Percentiles rank a stretch among this genome's conserved stretches.
phyloP scores from a whole-genome alignment of 2,888 invertebrate genomes.

The Sialis lutaria region DNA sequence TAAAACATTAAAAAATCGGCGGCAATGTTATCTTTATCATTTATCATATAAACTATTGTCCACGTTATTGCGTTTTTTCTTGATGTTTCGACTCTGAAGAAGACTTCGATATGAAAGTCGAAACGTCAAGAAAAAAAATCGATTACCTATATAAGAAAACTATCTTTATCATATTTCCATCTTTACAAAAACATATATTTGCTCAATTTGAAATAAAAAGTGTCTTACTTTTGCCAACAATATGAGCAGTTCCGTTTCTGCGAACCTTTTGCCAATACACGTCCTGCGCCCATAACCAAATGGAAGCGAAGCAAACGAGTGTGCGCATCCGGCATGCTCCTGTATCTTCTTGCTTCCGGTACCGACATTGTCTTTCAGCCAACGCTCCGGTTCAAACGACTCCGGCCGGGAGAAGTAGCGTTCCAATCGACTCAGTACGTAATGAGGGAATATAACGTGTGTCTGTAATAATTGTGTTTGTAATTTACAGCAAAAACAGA shows the following conservation, averaged over 20 bases:
- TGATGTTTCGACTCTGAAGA: too few relatives aligned
- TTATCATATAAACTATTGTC: too few relatives aligned
- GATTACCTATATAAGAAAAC: too few relatives aligned
- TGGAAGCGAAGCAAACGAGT: conserved; percentile 57
- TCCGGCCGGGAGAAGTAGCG: conserved; percentile 55
- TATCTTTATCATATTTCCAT: too few relatives aligned
- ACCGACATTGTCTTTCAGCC: conserved; percentile 40
- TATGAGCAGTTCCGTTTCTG: conserved; percentile 61
- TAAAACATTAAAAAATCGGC: too few relatives aligned
- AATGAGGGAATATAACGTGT: conserved; percentile 62
- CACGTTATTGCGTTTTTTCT: too few relatives aligned
- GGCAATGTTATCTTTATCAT: too few relatives aligned
- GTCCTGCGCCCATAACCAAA: conserved; percentile 62
- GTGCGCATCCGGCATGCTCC: conserved; percentile 33
- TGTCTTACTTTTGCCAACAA: conserved; percentile 49
- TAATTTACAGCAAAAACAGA: not conserved
- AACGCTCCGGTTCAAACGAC: conserved; percentile 57
- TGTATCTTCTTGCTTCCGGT: conserved; percentile 10
- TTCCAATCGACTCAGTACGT: conserved; percentile 54
- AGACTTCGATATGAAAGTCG: not conserved
- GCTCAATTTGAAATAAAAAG: not conserved
- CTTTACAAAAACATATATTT: not conserved
- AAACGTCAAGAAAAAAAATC: not conserved
- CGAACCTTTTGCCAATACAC: conserved; percentile 64
- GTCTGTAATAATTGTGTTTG: conserved; percentile 34